Evolutionary conservation across 1,140 invertebrate genomes (phyloP).

Genomic region (Nixonia krombeini): DNA sequence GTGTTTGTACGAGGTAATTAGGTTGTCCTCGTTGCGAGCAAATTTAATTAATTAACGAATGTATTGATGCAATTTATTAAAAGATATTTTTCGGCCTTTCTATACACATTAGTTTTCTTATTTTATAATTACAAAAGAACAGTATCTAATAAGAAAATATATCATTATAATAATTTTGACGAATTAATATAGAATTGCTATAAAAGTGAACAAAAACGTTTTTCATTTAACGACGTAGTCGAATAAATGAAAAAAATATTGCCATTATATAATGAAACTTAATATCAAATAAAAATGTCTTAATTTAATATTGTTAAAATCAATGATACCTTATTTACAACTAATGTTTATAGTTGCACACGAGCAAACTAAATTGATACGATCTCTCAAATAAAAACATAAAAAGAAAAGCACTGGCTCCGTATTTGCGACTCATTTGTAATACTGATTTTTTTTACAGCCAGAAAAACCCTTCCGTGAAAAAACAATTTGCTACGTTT

Average conservation of each 20-base stretch:
- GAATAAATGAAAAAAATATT: too few relatives aligned
- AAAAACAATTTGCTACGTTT: constrained; percentile 7
- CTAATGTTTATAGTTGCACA: too few relatives aligned
- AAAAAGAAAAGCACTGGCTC: background rate
- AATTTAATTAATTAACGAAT: too few relatives aligned
- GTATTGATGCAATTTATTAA: too few relatives aligned
- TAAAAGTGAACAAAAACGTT: too few relatives aligned
- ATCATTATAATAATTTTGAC: too few relatives aligned
- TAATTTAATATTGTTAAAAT: constrained; percentile 3
- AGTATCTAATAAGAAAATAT: too few relatives aligned
- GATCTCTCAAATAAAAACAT: background rate
- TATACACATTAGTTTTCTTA: background rate
- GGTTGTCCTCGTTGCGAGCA: constrained; percentile 30
- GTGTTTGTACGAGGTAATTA: constrained; percentile 48
- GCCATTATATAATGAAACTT: background rate
- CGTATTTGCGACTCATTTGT: constrained; percentile 26
- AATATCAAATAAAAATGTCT: too few relatives aligned
- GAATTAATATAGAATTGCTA: too few relatives aligned
- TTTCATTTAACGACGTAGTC: background rate
- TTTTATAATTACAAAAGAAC: too few relatives aligned
- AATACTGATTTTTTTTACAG: constrained; percentile 50
- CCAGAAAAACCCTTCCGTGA: too few relatives aligned
- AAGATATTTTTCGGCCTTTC: background rate
- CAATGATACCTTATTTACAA: constrained; percentile 7
- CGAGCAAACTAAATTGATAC: too few relatives aligned